Conservation (phyloP, 1,140 invertebrate genomes). For the Ceratitis capitata region DNA sequence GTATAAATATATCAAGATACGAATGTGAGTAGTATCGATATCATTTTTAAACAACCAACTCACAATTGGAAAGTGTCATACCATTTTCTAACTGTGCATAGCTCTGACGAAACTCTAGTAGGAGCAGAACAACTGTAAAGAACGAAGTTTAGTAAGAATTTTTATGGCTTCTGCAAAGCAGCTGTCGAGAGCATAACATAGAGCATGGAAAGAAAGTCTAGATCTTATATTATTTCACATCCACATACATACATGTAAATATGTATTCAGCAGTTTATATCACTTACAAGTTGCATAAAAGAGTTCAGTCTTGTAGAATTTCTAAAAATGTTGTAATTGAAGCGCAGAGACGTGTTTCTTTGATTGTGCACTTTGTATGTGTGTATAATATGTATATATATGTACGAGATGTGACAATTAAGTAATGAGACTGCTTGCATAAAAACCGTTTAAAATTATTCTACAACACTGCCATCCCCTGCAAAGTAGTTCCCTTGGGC, state of each 20-base stretch:
- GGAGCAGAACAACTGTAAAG: background rate
- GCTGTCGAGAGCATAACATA: background rate
- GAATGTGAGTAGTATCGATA: no score
- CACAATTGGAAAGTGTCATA: background rate
- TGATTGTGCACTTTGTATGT: background rate
- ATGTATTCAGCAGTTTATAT: background rate
- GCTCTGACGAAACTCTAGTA: background rate
- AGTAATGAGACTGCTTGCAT: no score
- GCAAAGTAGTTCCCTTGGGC: no score
- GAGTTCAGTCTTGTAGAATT: constrained; percentile 5
- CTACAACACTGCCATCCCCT: no score
- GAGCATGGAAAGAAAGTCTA: background rate
- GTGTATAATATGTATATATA: background rate
- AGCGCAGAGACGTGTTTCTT: background rate
- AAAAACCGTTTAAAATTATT: no score
- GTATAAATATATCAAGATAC: background rate
- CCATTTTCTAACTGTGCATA: background rate
- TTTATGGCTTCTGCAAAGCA: background rate
- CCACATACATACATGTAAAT: background rate
- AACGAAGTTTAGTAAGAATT: background rate
- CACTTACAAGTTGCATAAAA: constrained; percentile 7
- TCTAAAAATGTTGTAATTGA: constrained; percentile 29
- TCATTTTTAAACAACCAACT: no score
- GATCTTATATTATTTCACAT: no score
- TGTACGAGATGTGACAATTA: background rate